Evolutionary conservation across 2,797 vertebrate species (phyloP), one percentile per base, ranked within the genome.

Genomic region (Pangasius macronema): DNA sequence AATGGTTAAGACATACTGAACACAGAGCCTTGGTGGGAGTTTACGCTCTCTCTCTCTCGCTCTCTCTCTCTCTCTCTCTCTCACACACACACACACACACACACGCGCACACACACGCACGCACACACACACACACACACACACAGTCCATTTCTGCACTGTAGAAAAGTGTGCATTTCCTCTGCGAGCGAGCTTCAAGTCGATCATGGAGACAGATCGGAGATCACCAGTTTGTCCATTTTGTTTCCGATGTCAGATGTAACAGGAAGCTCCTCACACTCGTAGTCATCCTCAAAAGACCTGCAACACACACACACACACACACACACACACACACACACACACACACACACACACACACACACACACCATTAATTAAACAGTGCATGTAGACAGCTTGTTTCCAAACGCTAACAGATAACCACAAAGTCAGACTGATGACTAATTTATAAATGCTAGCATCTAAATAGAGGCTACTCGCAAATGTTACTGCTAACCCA

Each of bases 231-330:
- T 93, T 97, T 98, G 91, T 96, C 97, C 94, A 96, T 96, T 94
- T 98, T 98, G 95, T 96, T 97, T 94, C 96, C 97, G 90, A 97
- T 96, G 91, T 99, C 98, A 92, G 96, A 95, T 3, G 96, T 91
- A 91, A 97, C 91, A 84, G 96, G 95, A 88, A 97, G 94, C 91
- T 99, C 98, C 65, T 99, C 98, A 3, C 97, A 95, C 90, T 99
- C 98, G 87, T 97, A 99, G 92, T 98, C 97, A 36, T 99, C 99
- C 84, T 99, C 99, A 92, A 99, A 99, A 9, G 97, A 98, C 93
- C 99, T 99, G 94, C 22, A 81, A 72, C 91, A 94, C 90, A 83
- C 95, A 87, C 53, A 55, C n/a, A 68, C 30, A 68, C 67, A 70
- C 67, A 70, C 67, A 70, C 67, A 75, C 42, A 75, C 72, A 75